Percentiles rank a stretch among this genome's conserved stretches.
Conservation (phyloP, 1,140 invertebrate species). For the Gryon sp. region DNA sequence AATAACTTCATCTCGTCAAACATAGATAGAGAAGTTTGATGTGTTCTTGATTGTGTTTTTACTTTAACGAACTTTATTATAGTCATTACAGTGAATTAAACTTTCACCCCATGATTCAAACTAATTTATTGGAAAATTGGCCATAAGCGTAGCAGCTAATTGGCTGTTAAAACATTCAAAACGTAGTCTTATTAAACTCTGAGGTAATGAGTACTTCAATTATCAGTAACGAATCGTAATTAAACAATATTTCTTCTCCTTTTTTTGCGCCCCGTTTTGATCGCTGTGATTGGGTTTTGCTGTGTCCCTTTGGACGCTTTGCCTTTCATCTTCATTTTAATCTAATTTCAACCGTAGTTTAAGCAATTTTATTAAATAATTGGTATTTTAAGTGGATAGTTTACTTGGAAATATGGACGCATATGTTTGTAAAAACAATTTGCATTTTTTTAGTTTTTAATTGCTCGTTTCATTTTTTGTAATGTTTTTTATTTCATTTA, state of each 20-base stretch:
- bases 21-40: too few species aligned
- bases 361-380: too few species aligned
- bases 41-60: slow-evolving; percentile 4
- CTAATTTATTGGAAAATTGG: slow-evolving; percentile 61
- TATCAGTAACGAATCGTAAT: slow-evolving; percentile 37
- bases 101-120: slow-evolving; percentile 34
- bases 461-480: too few species aligned
- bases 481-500: too few species aligned
- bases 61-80: slow-evolving; percentile 30
- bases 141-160: slow-evolving; percentile 41
- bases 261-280: too few species aligned
- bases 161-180: slow-evolving; percentile 57
- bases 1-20: too few species aligned
- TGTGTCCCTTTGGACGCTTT: neutral
- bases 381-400: too few species aligned
- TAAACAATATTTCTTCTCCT: slow-evolving; percentile 38
- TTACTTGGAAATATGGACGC: too few species aligned
- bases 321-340: too few species aligned
- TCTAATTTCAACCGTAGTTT: too few species aligned
- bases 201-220: slow-evolving; percentile 28
- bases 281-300: slow-evolving; percentile 7
- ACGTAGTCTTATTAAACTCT: slow-evolving; percentile 28
- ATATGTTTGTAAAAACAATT: too few species aligned
- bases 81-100: slow-evolving; percentile 48
- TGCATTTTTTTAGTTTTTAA: too few species aligned